Base-by-base conservation (phyloP, 1,140 invertebrate genomes). In the Psilanteris sp. region DNA sequence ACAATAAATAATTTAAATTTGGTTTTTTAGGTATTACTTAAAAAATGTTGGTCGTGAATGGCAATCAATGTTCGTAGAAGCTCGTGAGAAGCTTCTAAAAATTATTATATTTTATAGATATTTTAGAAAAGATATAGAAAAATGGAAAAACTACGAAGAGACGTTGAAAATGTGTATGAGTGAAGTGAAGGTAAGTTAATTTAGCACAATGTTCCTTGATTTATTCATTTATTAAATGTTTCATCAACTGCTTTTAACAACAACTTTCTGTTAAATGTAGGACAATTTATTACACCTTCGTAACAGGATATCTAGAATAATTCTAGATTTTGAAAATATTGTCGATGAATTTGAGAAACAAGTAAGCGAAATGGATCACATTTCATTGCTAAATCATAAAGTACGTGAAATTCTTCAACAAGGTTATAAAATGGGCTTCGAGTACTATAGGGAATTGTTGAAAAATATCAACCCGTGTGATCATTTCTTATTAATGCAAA, bases 381-480 rank as follows among this genome's bases (percentile, higher is more conserved):
- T 73, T 46, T 81, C 89, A 39, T 62, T 92, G 5, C 5, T 5
- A 20, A 3, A 20, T n/a, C 84, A 85, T 9, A 86, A 94, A 27
- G 92, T 93, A 5, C 88, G 94, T 0, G 95, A 97, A 82, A 93
- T 96, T 20, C 87, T 97, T 27, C 92, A 96, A 84, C 95, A 96
- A 81, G 93, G 94, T 41, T 97, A 93, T 85, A 94, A 94, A 83
- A 95, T 96, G 87, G 95, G 94, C 1, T 97, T 97, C 86, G 96
- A 96, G 91, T 96, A 96, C 81, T 92, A 96, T 78, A 95, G 93
- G 85, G 95, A 96, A 84, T 90, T 95, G 39, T 92, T n/a, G 91
- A 32, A 90, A 93, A 10, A 84, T 95, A 4, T 89, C 92, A 9
- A 85, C 88, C 0, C n/a, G n/a, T n/a, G n/a, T n/a, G n/a, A n/a